These are phyloP conservation scores for Dendrocincla tyrannina DNA, from an alignment of 2,797 vertebrate species.

Conservation along the genomic window DNA sequence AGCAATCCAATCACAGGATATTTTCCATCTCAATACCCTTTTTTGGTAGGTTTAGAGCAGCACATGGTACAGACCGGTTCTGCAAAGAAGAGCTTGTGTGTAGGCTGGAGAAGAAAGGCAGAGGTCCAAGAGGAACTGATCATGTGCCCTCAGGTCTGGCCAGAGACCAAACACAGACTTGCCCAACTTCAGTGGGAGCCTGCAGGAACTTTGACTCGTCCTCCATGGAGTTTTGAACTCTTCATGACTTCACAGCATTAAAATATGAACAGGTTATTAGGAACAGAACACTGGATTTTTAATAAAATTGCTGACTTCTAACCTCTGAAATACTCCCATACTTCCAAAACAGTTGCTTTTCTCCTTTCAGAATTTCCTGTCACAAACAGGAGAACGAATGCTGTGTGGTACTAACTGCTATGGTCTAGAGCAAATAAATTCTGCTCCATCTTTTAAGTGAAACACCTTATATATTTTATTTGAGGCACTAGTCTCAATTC, in stretches of 20 bases:
- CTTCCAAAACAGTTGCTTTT: not conserved
- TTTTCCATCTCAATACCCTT: not conserved
- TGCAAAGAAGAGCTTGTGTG: not conserved
- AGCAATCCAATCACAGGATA: not conserved
- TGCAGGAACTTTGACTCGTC: not conserved
- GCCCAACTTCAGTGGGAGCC: not conserved
- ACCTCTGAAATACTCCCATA: not conserved
- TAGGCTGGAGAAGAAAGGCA: not conserved
- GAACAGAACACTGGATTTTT: not conserved
- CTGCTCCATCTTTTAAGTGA: not conserved
- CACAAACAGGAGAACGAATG: not conserved
- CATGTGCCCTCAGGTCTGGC: accelerated
- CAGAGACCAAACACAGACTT: not conserved
- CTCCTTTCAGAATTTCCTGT: not conserved
- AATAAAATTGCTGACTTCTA: not conserved
- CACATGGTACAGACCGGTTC: not conserved
- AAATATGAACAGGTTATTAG: not conserved
- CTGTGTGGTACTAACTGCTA: not conserved
- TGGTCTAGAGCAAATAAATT: not conserved
- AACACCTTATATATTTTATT: not conserved
- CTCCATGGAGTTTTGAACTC: not conserved
- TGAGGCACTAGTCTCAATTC: not conserved
- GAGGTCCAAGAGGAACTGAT: not conserved
- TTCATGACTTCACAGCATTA: not conserved
- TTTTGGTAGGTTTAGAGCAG: not conserved